Evolutionary conservation across 2,797 vertebrate genomes (phyloP), one percentile per base, ranked within the genome.

Genomic region (Arctocebus calabarensis): DNA sequence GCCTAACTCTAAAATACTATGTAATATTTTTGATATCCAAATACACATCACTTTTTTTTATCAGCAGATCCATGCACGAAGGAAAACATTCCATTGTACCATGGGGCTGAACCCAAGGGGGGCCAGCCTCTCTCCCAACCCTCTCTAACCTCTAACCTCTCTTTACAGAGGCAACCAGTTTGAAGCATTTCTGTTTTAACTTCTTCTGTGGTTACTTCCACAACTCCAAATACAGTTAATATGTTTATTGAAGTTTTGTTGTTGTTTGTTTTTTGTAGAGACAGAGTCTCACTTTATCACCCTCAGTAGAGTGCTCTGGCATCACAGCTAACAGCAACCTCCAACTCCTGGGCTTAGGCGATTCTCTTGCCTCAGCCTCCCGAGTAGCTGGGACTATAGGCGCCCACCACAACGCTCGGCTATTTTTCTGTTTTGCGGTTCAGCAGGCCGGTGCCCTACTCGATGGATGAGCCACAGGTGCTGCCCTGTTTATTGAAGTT

Each of bases 11-110:
- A 68, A 94, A 91, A 84, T 91, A 73, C 22, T 34, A 16, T 73
- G 7, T 17, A 89, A 9, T 88, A 66, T 64, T 90, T 96, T 92
- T 88, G 17, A 84, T 81, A 59, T 70, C 25, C 57, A 94, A 43
- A 77, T 91, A 3, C 11, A 45, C 17, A 11, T n/a, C 52, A 61
- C 37, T 83, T 22, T 68, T 62, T 74, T 94, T 75, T 8, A 83
- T 84, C 62, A 90, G 52, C 81, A 81, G 93, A 86, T 22, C 2
- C 43, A 59, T 34, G 9, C 25, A 45, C 43, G 86, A 27, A 43
- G 3, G 57, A 85, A 79, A 78, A n/a, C 3, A 32, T 55, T 71
- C 40, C 52, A 45, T 43, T 78, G 10, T 79, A 16, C 23, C 71
- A 3, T 2, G 68, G 61, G 25, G 8, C 5, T 61, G 6, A 4